A percentile compares a stretch with the other conserved stretches of the same genome.
phyloP scores from a whole-genome alignment of 2,888 invertebrate genomes.

The Thereva nobilitata region DNA sequence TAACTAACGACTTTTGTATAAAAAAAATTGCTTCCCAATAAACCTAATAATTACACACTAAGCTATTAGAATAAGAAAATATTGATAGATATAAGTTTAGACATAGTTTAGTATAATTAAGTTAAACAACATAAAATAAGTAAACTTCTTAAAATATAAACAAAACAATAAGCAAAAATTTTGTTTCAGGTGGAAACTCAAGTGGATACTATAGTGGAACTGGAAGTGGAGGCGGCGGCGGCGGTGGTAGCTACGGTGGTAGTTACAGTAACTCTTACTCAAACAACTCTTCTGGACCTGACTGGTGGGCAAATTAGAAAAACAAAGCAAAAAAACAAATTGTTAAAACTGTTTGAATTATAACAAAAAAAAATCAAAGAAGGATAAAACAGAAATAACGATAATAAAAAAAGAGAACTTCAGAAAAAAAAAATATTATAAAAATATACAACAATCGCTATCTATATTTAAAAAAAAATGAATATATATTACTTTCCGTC shows the following conservation, averaged over 20 bases:
- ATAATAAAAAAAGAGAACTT: slow-evolving; percentile 8
- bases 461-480: slow-evolving; percentile 21
- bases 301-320: slow-evolving; percentile 60
- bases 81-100: no score
- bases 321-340: slow-evolving; percentile 8
- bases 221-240: slow-evolving; percentile 56
- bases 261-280: slow-evolving; percentile 57
- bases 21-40: no score
- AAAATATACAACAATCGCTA: slow-evolving; percentile 10
- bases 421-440: slow-evolving; percentile 20
- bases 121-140: no score
- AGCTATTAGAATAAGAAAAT: no score
- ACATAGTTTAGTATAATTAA: no score
- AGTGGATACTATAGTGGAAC: slow-evolving; percentile 50
- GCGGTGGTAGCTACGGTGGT: slow-evolving; percentile 62
- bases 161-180: not conserved
- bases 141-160: not conserved
- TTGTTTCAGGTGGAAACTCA: slow-evolving; percentile 44
- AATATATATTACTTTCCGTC: slow-evolving; percentile 32
- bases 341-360: no score
- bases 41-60: no score
- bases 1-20: no score
- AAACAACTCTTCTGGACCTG: slow-evolving; percentile 57
- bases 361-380: no score
- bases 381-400: no score